Base-by-base conservation (phyloP, 2,888 invertebrate genomes). In the Perizoma flavofasciatum region DNA sequence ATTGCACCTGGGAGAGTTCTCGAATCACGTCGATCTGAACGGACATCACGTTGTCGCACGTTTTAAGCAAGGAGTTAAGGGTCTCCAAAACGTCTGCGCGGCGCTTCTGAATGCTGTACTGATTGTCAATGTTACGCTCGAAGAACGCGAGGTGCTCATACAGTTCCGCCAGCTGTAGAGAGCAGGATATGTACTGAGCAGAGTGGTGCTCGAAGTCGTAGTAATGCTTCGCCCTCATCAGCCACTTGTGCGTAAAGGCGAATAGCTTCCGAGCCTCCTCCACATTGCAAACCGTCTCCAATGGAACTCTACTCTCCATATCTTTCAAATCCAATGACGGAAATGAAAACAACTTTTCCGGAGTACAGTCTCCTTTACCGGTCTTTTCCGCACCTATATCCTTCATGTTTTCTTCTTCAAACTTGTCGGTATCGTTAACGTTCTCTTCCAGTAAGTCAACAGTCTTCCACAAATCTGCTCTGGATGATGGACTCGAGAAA, bases 121-220 rank as follows among this genome's bases (percentile, higher is more conserved):
- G 91, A 62, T 83, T 85, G 63, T 95, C 95, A 45, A 95, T 88
- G 74, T 95, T 94, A 43, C 92, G 87, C 79, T 96, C 96, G 83
- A 95, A 96, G 79, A 95, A 95, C 0, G 95, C 94, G 53, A 96
- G 85, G 72, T 94, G 93, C 69, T 94, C 94, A 75, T 94, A 95
- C 9, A 95, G 79, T 70, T 94, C 94, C 45, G 95, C 95, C 47
- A 94, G 77, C 74, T 94, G 94, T 64, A 94, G 75, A 1, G 94
- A 92, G 60, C 93, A 92, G 46, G 94, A 93, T 55, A 94, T 93
- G 68, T 93, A 94, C 68, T 94, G 93, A 40, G 93, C 85, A 0
- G 94, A 92, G 71, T 92, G 91, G 67, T 94, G 93, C 61, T 93
- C 90, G 46, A 94, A 86, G 56, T 93, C 94, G 65, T 94, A 94